Conservation (phyloP, 2,113 vertebrate genomes). For the Bos javanicus region DNA sequence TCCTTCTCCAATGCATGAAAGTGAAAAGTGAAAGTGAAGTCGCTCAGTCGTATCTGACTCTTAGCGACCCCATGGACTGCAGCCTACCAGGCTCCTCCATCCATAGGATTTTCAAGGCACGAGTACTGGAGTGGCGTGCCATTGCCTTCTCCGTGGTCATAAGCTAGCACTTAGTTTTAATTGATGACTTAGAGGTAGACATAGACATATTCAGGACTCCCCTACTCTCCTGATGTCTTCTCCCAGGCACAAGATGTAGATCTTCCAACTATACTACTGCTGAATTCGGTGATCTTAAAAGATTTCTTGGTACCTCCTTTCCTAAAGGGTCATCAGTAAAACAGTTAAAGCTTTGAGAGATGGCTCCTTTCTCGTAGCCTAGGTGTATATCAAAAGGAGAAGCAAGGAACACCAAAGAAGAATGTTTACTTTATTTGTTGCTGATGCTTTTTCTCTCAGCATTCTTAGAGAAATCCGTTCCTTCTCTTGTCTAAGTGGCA, state of each 20-base stretch:
- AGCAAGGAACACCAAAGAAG: neutral
- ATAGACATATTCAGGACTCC: neutral
- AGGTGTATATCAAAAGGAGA: neutral
- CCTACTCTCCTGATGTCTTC: neutral
- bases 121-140: no score
- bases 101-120: no score
- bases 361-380: neutral
- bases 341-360: neutral
- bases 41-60: no score
- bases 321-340: neutral
- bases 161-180: neutral
- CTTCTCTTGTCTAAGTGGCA: neutral
- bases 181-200: neutral
- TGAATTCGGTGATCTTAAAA: constrained; percentile 18
- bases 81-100: no score
- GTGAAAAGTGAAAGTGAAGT: no score
- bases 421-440: neutral
- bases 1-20: no score
- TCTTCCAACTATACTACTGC: neutral
- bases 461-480: neutral
- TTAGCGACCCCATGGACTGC: no score
- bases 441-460: neutral
- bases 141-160: neutral
- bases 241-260: neutral
- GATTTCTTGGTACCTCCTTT: neutral